Base-by-base conservation (phyloP, 2,888 invertebrate genomes). In the Amitus sp. region DNA sequence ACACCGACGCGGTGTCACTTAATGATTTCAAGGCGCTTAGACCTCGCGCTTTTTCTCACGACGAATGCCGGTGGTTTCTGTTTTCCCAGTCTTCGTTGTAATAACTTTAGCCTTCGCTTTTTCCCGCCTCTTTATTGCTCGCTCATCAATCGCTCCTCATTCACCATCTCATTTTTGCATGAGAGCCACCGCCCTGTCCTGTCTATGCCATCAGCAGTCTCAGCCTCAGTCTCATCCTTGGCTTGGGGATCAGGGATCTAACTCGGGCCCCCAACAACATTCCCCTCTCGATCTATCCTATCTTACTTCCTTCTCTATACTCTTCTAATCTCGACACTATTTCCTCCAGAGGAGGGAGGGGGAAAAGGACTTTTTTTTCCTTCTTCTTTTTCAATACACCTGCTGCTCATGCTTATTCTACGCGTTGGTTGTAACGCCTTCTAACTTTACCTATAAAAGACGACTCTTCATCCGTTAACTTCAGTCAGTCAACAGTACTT, bases 401-500 rank as follows among this genome's bases (percentile, higher is more conserved):
- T 47, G 39, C 64, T 61, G 65, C 58, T 56, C 54, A 57, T 57
- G 48, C 52, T 61, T 67, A 63, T 54, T 50, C 59, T 33, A 47
- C n/a, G n/a, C n/a, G n/a, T n/a, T n/a, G n/a, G n/a, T n/a, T n/a
- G n/a, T n/a, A n/a, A n/a, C n/a, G n/a, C n/a, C n/a, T n/a, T 37
- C 43, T 40, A 40, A 18, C 33, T 61, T 62, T 46, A 63, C 68
- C 70, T 77, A 77, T 77, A 77, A 76, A 77, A 75, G 72, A 51
- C 33, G 28, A 59, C 55, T 43, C 52, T 47, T 49, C 53, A 9
- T 15, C 1, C 47, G 27, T 34, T 52, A n/a, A 49, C 55, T 33
- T 18, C 60, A 75, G 70, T 74, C 75, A 75, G 76, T 77, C 73
- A 59, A 71, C 72, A 66, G 69, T 71, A 73, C 70, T 69, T 65